These are phyloP conservation scores for Scytalopus superciliaris DNA, from an alignment of 2,113 vertebrate genomes.

Conservation along the genomic window DNA sequence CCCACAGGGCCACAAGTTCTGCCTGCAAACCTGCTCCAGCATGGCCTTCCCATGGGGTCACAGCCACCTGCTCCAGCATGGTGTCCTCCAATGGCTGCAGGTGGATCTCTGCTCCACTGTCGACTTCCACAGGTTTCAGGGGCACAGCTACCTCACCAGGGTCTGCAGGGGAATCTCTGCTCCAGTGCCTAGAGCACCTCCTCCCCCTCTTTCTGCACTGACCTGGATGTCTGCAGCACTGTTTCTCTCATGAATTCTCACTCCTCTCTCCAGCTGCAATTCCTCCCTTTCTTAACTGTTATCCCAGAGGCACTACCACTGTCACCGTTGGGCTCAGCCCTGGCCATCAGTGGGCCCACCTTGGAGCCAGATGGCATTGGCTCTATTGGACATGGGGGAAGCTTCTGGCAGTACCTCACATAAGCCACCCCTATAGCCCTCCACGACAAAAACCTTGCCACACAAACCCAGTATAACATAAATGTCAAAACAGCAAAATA, in stretches of 20 bases:
- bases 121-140: background rate
- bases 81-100: background rate
- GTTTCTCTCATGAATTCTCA: background rate
- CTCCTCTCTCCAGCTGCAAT: background rate
- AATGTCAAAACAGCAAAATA: background rate
- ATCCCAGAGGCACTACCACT: background rate
- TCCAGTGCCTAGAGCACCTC: background rate
- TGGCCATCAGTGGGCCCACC: too few relatives aligned
- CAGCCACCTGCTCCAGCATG: background rate
- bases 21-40: background rate
- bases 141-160: background rate
- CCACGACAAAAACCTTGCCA: background rate
- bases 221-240: background rate
- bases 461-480: background rate
- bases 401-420: background rate
- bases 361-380: background rate
- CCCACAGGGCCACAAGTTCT: background rate
- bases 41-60: background rate
- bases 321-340: background rate
- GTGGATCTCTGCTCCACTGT: background rate
- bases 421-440: background rate
- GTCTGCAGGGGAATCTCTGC: background rate
- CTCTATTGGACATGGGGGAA: background rate
- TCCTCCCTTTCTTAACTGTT: background rate
- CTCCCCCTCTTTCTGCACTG: background rate